Conservation (phyloP, 2,113 vertebrate genomes). For the Chloroceryle aenea region DNA sequence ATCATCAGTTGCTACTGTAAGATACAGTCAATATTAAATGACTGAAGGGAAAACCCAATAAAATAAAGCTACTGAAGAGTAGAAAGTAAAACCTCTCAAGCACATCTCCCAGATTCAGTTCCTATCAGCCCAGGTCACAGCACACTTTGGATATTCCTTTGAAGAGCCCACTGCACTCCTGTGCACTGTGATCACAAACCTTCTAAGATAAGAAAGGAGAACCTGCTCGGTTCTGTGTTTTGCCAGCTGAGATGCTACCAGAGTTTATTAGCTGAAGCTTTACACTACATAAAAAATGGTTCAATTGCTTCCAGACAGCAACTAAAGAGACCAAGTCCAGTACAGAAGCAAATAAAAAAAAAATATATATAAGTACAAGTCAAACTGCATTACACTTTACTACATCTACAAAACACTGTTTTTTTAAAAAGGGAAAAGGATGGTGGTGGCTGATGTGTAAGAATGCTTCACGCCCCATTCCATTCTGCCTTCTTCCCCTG, state of each 20-base stretch:
- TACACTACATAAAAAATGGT: neutral
- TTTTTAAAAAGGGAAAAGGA: neutral
- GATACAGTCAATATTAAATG: neutral
- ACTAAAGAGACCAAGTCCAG: neutral
- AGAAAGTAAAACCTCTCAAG: neutral
- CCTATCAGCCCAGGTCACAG: neutral
- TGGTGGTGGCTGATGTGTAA: neutral
- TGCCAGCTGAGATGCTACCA: neutral
- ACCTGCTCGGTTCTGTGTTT: neutral
- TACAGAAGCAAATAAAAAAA: neutral
- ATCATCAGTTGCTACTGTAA: neutral
- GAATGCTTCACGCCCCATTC: neutral
- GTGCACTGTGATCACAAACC: neutral
- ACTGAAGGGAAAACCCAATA: neutral
- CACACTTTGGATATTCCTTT: rapidly evolving
- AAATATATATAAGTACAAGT: neutral
- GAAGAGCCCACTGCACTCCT: neutral
- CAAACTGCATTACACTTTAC: neutral
- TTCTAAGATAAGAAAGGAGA: neutral
- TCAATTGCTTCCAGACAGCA: neutral
- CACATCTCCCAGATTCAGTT: neutral
- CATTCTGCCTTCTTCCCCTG: neutral
- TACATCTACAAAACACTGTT: neutral
- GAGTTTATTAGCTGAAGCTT: neutral
- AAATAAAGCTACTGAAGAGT: neutral